These are phyloP conservation scores for Tromatobia lineatoria DNA, from an alignment of 2,888 invertebrate species.

Conservation along the genomic window DNA sequence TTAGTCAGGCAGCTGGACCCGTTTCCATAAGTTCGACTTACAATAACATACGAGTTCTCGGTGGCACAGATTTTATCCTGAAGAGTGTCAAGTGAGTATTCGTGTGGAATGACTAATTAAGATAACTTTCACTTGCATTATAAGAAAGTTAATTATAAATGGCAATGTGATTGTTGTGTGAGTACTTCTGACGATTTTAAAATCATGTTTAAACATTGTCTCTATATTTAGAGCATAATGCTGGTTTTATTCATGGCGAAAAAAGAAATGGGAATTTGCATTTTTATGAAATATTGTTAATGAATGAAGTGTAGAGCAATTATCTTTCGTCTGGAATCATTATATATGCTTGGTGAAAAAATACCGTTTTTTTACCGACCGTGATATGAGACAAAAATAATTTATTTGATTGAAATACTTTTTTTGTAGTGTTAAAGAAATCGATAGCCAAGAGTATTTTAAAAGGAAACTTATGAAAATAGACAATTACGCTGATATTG, in stretches of 20 bases:
- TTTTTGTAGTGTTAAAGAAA: no score
- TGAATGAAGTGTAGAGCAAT: no score
- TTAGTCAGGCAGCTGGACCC: constrained; percentile 90
- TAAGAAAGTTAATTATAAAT: neutral
- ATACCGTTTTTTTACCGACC: neutral
- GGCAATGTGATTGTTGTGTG: neutral
- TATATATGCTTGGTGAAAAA: neutral
- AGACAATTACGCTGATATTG: no score
- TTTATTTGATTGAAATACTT: no score
- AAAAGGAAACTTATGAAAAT: no score
- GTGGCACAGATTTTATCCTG: constrained; percentile 89
- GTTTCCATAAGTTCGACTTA: constrained; percentile 90
- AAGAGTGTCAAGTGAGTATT: constrained; percentile 89
- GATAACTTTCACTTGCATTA: constrained; percentile 3
- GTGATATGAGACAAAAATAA: neutral
- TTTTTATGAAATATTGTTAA: no score
- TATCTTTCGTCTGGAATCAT: neutral
- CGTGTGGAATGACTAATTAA: neutral
- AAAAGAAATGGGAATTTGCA: neutral
- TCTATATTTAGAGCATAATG: neutral
- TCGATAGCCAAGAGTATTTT: no score
- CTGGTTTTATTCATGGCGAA: no score
- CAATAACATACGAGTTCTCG: constrained; percentile 88
- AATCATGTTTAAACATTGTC: neutral
- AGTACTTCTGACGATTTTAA: constrained; percentile 1